Percentiles rank a stretch among this genome's conserved stretches.
Evolutionary conservation across 1,140 invertebrate genomes (phyloP).

Genomic region (Coenobita brevimanus): DNA sequence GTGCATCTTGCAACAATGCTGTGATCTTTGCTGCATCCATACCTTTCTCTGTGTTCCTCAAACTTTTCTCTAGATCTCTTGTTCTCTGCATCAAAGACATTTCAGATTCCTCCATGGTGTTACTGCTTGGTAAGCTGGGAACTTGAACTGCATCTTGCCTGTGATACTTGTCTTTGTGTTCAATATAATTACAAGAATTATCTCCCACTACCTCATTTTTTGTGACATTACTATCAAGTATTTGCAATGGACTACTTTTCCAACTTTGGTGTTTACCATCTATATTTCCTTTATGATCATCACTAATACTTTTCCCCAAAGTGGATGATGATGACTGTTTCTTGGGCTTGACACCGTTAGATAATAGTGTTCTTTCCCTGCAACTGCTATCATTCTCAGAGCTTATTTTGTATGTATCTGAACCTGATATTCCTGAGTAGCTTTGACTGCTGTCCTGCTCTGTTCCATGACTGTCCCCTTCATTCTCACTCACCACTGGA

Average conservation of each 20-base stretch:
- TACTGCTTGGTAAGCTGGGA: not conserved
- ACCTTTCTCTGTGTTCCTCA: not conserved
- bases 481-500: too few relatives aligned
- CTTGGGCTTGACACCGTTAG: not conserved
- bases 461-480: too few relatives aligned
- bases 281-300: not conserved
- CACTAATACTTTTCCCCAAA: not conserved
- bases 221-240: too few relatives aligned
- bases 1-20: not conserved
- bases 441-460: too few relatives aligned
- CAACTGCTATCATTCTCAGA: too few relatives aligned
- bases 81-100: not conserved
- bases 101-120: not conserved
- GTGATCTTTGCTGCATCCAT: not conserved
- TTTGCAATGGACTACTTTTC: too few relatives aligned
- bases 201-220: too few relatives aligned
- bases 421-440: not conserved
- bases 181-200: not conserved
- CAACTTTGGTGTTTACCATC: too few relatives aligned
- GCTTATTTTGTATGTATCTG: too few relatives aligned
- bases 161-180: not conserved
- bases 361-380: not conserved
- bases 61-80: not conserved
- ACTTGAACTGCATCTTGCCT: not conserved
- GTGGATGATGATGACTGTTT: not conserved